These are phyloP conservation scores for Brachyrhaphis roseni DNA, from an alignment of 2,797 vertebrate species.

Conservation along the genomic window DNA sequence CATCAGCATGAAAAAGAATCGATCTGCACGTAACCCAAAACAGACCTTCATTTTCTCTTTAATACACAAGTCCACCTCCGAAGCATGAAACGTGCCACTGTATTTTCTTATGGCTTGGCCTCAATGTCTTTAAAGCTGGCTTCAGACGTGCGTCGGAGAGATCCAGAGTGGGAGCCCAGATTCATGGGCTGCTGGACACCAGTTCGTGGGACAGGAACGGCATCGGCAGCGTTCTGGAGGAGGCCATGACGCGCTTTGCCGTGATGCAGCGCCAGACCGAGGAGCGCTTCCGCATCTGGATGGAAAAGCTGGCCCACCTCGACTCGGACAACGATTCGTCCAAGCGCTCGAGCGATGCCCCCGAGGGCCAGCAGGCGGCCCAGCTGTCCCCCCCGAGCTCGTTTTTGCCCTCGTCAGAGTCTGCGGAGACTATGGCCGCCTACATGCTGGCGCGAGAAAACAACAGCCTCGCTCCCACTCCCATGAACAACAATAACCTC, in stretches of 20 bases:
- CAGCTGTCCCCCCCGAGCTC: slow-evolving; percentile 82
- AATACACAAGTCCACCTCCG: slow-evolving; percentile 75
- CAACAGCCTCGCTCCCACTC: slow-evolving; percentile 74
- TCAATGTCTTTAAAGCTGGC: slow-evolving; percentile 98
- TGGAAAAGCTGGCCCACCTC: slow-evolving; percentile 91
- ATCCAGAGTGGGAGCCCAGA: slow-evolving; percentile 88
- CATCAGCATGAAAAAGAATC: slow-evolving; percentile 83
- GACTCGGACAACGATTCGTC: slow-evolving; percentile 86
- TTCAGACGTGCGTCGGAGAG: slow-evolving; percentile 88
- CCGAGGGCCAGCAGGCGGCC: slow-evolving; percentile 81
- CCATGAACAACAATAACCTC: slow-evolving; percentile 82
- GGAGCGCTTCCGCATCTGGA: slow-evolving; percentile 92
- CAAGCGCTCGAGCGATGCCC: slow-evolving; percentile 83
- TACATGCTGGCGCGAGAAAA: slow-evolving; percentile 83
- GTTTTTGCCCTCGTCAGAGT: slow-evolving; percentile 85
- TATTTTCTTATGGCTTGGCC: slow-evolving; percentile 87
- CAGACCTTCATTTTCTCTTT: slow-evolving; percentile 74
- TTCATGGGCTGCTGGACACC: slow-evolving; percentile 91
- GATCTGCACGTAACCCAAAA: slow-evolving; percentile 79
- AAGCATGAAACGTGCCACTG: slow-evolving; percentile 80
- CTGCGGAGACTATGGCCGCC: slow-evolving; percentile 84
- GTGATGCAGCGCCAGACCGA: slow-evolving; percentile 95
- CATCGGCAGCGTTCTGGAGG: slow-evolving; percentile 93
- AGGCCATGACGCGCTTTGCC: slow-evolving; percentile 93
- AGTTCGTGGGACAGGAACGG: slow-evolving; percentile 91